Percentiles rank a stretch among this genome's conserved stretches.
Conservation (phyloP, 2,113 vertebrate genomes). For the Lethenteron camtschaticum region DNA sequence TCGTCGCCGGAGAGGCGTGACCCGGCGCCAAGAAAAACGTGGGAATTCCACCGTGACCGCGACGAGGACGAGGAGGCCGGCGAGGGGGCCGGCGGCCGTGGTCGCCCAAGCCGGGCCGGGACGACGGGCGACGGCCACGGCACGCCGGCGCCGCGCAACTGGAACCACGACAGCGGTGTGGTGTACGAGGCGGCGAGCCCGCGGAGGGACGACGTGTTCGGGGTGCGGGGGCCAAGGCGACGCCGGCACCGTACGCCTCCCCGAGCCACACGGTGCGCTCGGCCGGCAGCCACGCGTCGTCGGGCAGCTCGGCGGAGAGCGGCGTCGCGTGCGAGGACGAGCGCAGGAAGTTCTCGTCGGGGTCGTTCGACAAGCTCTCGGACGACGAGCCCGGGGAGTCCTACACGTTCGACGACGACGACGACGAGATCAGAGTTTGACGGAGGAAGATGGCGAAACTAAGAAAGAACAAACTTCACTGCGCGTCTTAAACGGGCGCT, state of each 20-base stretch:
- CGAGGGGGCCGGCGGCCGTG: no score
- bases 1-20: no score
- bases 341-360: slow-evolving; percentile 1
- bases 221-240: background rate
- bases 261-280: slow-evolving; percentile 1
- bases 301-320: slow-evolving; percentile 4
- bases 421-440: slow-evolving; percentile 1
- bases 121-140: background rate
- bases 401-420: background rate
- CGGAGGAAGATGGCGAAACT: no score
- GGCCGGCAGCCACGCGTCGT: background rate
- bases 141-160: background rate
- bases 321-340: slow-evolving; percentile 1
- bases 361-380: background rate
- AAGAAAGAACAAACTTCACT: no score
- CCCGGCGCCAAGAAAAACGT: no score
- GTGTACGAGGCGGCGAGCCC: no score
- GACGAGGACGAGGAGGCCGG: no score
- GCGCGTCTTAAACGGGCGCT: no score
- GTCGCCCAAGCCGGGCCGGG: background rate
- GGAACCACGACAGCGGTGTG: background rate
- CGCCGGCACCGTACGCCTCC: background rate
- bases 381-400: background rate
- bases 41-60: no score
- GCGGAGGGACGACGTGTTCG: no score